Evolutionary conservation across 1,140 invertebrate genomes (phyloP).

Genomic region (Diabrotica undecimpunctata): DNA sequence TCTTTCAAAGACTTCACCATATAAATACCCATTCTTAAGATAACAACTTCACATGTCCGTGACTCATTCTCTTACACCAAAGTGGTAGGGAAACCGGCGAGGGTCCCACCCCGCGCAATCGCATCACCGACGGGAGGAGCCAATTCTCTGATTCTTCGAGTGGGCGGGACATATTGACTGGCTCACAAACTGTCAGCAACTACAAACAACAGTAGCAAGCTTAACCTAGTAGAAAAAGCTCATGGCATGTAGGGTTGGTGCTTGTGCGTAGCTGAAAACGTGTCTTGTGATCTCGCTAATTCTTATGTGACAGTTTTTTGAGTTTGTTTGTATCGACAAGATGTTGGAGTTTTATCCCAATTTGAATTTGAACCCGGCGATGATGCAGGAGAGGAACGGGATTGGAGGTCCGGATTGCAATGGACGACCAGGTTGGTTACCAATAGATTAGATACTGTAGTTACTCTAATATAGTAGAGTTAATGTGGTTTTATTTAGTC

Average conservation of each 20-base stretch:
- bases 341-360: slow-evolving; percentile 50
- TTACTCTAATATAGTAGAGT: too few species aligned
- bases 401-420: slow-evolving; percentile 49
- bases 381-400: slow-evolving; percentile 52
- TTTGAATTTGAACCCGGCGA: slow-evolving; percentile 45
- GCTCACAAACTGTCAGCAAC: neutral
- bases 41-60: too few species aligned
- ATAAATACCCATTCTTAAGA: too few species aligned
- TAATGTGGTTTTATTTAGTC: too few species aligned
- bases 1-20: too few species aligned
- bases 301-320: slow-evolving; percentile 1
- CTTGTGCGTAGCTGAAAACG: slow-evolving; percentile 1
- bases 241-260: neutral
- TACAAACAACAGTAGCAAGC: neutral
- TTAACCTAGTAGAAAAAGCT: neutral
- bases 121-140: neutral
- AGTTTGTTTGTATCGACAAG: neutral
- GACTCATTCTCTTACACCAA: too few species aligned
- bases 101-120: neutral
- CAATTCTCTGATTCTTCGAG: neutral
- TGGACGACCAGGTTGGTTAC: slow-evolving; percentile 49
- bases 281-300: neutral
- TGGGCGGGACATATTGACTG: neutral
- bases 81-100: neutral
- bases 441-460: neutral